Evolutionary conservation across 2,113 vertebrate species (phyloP).

Genomic region (Herpetotheres cachinnans): DNA sequence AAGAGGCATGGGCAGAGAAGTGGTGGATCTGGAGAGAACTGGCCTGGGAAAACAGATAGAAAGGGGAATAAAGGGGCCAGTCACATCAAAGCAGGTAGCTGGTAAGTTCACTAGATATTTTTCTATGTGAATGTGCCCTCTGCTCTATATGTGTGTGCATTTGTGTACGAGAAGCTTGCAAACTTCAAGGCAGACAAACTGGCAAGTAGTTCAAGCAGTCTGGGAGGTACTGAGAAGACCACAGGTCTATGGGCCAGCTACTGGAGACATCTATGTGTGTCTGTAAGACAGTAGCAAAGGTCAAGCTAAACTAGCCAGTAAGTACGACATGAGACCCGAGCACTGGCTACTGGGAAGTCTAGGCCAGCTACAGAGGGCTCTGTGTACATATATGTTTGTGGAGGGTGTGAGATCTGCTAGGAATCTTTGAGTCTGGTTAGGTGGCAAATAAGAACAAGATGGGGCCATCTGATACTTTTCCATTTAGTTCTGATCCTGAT

Average conservation of each 20-base stretch:
- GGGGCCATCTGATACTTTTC: neutral
- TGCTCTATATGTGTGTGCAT: rapidly evolving
- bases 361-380: neutral
- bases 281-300: neutral
- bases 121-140: neutral
- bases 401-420: neutral
- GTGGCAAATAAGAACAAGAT: neutral
- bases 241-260: neutral
- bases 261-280: neutral
- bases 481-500: neutral
- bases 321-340: neutral
- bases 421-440: neutral
- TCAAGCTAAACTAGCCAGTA: neutral
- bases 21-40: neutral
- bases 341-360: neutral
- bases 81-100: neutral
- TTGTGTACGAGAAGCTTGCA: neutral
- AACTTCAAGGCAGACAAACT: neutral
- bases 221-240: neutral
- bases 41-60: neutral
- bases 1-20: neutral
- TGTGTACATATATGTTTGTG: rapidly evolving
- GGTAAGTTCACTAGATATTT: neutral
- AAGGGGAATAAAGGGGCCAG: neutral
- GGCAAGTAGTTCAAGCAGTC: neutral